Percentiles rank a stretch among this genome's conserved stretches.
phyloP scores from a whole-genome alignment of 2,888 invertebrate species.

The Helleia helle region DNA sequence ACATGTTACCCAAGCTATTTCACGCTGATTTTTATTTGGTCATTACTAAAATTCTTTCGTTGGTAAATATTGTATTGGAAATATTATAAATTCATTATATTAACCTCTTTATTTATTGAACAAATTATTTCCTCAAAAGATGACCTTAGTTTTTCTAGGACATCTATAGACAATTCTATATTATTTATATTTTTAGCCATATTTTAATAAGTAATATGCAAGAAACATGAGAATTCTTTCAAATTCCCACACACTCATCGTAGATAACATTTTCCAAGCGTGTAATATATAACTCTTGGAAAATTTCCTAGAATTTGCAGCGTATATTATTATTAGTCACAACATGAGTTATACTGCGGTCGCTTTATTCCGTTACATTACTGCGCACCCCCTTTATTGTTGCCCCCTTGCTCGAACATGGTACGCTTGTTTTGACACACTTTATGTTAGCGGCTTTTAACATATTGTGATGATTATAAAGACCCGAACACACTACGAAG shows the following conservation, averaged over 20 bases:
- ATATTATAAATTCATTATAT: too few species aligned
- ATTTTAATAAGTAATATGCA: too few species aligned
- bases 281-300: constrained; percentile 1
- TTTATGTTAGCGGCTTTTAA: constrained; percentile 2
- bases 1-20: too few species aligned
- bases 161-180: too few species aligned
- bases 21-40: too few species aligned
- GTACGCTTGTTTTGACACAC: constrained; percentile 5
- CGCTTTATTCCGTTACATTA: background rate
- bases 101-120: too few species aligned
- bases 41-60: too few species aligned
- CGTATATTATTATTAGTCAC: constrained; percentile 9
- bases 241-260: background rate
- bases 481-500: background rate
- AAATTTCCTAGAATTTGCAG: constrained; percentile 5
- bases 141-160: too few species aligned
- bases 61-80: too few species aligned
- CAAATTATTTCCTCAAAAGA: too few species aligned
- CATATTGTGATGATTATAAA: background rate
- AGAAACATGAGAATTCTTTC: background rate
- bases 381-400: background rate
- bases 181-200: too few species aligned
- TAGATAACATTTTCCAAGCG: constrained; percentile 4
- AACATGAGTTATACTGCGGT: constrained; percentile 9
- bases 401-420: background rate